Base-by-base conservation (phyloP, 2,888 invertebrate genomes). In the Odontocerum albicorne region DNA sequence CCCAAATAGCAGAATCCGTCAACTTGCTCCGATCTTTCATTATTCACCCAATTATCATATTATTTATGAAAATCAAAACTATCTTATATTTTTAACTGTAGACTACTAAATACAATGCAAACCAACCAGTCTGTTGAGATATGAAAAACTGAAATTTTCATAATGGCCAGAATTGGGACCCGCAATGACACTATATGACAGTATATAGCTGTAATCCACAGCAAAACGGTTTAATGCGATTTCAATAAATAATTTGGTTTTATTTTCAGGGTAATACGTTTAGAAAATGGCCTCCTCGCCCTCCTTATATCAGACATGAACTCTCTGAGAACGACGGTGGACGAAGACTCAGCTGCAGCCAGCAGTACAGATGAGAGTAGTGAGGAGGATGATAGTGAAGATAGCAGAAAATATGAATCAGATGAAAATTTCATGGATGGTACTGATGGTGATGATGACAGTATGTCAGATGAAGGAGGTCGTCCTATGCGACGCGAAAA, bases 201-300 rank as follows among this genome's bases (percentile, higher is more conserved):
- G n/a, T n/a, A n/a, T n/a, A n/a, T n/a, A n/a, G n/a, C n/a, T n/a
- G n/a, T n/a, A n/a, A n/a, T n/a, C n/a, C n/a, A n/a, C n/a, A n/a
- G n/a, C n/a, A n/a, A n/a, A n/a, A n/a, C n/a, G 8, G 27, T 13
- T 16, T n/a, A 12, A 12, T 39, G 39, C 10, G 12, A 17, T 3
- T 17, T 2, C 39, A 10, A 15, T 27, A 7, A 10, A 10, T 35
- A n/a, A 8, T n/a, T 35, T 35, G 4, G 2, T 33, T 42, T 2
- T 10, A 19, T 38, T 65, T 73, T 49, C 63, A 86, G 86, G 68
- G 82, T 84, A 1, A 78, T 88, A 45, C 72, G 78, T 36, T 70
- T 90, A 50, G 72, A 79, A 53, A 90, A 91, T 76, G 90, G 89
- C 0, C 69, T 90, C 60, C 85, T 81, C 47, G 89, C 84, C 2